Evolutionary conservation across 2,888 invertebrate species (phyloP).

Genomic region (Meteorus cinctellus): DNA sequence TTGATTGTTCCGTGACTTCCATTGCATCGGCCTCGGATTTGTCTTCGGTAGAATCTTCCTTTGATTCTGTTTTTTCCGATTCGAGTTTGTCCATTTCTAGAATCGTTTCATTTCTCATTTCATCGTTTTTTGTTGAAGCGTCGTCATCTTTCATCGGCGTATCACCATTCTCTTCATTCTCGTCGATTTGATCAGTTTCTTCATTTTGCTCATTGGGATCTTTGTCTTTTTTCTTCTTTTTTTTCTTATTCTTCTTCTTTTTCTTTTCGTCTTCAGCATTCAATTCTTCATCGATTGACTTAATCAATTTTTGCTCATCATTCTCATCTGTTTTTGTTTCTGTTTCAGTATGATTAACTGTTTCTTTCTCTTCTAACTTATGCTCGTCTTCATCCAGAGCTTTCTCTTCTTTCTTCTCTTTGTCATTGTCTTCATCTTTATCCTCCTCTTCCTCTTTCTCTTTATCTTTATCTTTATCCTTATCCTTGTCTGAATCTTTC

Average conservation of each 20-base stretch:
- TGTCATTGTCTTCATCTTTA: conserved; percentile 59
- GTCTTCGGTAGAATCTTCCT: conserved; percentile 61
- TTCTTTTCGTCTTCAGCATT: conserved; percentile 17
- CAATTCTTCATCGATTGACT: conserved; percentile 48
- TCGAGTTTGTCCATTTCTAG: conserved; percentile 59
- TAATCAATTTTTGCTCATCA: conserved; percentile 56
- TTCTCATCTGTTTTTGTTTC: conserved; percentile 48
- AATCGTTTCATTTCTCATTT: conserved; percentile 53
- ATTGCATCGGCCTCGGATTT: conserved; percentile 63
- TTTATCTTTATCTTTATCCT: conserved; percentile 57
- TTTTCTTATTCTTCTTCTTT: conserved; percentile 7
- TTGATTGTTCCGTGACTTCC: conserved; percentile 65
- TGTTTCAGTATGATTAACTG: conserved; percentile 41
- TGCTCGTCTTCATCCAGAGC: conserved; percentile 31
- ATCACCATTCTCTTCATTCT: conserved; percentile 32
- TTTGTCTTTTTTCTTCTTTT: conserved; percentile 50
- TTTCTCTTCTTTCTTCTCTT: conserved; percentile 36
- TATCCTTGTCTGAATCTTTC: conserved; percentile 46
- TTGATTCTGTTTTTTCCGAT: conserved; percentile 8
- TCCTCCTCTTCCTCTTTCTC: conserved; percentile 57
- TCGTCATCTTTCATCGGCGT: conserved; percentile 40
- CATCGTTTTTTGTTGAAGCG: conserved; percentile 46
- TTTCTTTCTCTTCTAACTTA: conserved; percentile 37
- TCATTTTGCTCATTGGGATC: conserved; percentile 45
- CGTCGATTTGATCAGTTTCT: conserved; percentile 18